Conservation (phyloP, 2,888 invertebrate species). For the Xylocampa areola region DNA sequence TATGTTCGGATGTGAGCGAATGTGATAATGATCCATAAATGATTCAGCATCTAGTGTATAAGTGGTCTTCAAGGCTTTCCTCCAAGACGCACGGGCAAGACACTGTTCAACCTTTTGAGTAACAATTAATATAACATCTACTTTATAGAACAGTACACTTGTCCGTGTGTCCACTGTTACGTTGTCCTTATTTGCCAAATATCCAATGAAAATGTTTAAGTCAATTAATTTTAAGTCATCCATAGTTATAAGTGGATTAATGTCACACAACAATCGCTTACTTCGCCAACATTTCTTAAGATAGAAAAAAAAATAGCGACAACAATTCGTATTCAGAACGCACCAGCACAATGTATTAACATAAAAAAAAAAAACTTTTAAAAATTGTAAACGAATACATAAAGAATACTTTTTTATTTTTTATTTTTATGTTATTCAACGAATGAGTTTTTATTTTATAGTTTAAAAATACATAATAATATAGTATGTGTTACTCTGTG, state of each 20-base stretch:
- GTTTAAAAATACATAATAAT: conserved; percentile 70
- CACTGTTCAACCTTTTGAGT: conserved; percentile 16
- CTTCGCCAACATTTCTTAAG: conserved; percentile 79
- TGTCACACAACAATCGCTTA: conserved; percentile 78
- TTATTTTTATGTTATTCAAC: conserved; percentile 73
- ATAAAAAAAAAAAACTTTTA: conserved; percentile 65
- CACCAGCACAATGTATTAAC: conserved; percentile 85
- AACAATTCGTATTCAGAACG: conserved; percentile 72
- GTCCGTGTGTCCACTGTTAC: conserved; percentile 44
- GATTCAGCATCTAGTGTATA: conserved; percentile 79
- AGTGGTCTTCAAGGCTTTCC: conserved; percentile 63
- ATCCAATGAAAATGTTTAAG: conserved; percentile 76
- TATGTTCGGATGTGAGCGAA: conserved; percentile 80
- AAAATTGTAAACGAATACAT: conserved; percentile 65
- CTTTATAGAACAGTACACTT: conserved; percentile 12
- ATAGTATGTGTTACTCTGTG: conserved; percentile 78
- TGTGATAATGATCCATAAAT: conserved; percentile 79
- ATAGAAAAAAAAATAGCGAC: conserved; percentile 71
- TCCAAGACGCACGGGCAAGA: conserved; percentile 37
- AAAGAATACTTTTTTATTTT: conserved; percentile 72
- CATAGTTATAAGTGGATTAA: conserved; percentile 81
- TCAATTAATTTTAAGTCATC: conserved; percentile 90
- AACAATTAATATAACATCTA: conserved; percentile 14
- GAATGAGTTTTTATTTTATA: conserved; percentile 75
- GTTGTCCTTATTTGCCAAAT: conserved; percentile 76